These are phyloP conservation scores for Camponotus pennsylvanicus DNA, from an alignment of 1,140 invertebrate species.

Conservation along the genomic window DNA sequence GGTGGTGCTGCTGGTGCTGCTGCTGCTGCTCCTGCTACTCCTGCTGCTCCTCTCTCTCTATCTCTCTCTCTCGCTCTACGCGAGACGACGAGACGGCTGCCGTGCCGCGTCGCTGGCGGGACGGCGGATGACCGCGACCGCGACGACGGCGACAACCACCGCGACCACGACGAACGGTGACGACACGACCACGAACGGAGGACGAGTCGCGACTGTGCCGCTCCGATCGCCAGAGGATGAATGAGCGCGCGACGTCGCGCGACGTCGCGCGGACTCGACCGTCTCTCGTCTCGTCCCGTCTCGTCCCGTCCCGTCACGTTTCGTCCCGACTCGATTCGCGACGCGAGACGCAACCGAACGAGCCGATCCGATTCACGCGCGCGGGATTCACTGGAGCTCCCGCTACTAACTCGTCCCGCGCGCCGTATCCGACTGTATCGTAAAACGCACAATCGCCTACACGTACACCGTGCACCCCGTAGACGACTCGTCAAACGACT, in stretches of 20 bases:
- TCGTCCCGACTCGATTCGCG: slow-evolving; percentile 8
- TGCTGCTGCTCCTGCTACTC: neutral
- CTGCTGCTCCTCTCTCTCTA: neutral
- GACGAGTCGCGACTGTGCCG: neutral
- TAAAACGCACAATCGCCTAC: slow-evolving; percentile 58
- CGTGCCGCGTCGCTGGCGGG: slow-evolving; percentile 53
- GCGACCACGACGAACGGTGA: neutral
- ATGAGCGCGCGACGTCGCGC: slow-evolving; percentile 29
- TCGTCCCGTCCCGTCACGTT: neutral
- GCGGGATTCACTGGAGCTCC: neutral
- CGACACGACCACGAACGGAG: neutral
- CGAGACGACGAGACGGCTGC: slow-evolving; percentile 14
- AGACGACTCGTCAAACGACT: slow-evolving; percentile 78
- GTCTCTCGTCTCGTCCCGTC: neutral
- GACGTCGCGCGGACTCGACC: neutral
- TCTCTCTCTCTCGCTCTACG: slow-evolving; percentile 29
- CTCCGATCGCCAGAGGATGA: neutral
- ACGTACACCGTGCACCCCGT: slow-evolving; percentile 36
- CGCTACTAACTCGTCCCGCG: no score
- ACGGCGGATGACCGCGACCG: slow-evolving; percentile 22
- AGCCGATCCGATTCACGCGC: neutral
- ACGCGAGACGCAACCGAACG: neutral
- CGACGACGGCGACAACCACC: neutral
- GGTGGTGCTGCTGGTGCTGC: neutral
- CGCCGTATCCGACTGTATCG: neutral